A percentile compares a stretch with the other conserved stretches of the same genome.
These are phyloP conservation scores for Caenorhabditis uteleia DNA, from an alignment of 2,888 invertebrate species.

Conservation along the genomic window DNA sequence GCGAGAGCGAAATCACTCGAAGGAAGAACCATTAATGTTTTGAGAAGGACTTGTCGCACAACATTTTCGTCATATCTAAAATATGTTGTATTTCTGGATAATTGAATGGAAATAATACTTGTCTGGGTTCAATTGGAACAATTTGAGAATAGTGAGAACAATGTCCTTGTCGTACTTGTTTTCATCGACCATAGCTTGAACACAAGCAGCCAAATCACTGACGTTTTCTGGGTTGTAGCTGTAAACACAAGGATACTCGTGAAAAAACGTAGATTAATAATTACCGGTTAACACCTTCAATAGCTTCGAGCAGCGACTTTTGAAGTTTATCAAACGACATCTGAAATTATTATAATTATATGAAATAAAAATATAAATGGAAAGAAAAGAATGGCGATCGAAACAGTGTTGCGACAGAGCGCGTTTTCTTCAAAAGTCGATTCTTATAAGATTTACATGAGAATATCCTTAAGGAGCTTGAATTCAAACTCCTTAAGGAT, in stretches of 20 bases:
- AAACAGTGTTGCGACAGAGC: background rate
- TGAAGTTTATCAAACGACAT: constrained; percentile 57
- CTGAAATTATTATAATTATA: constrained; percentile 2
- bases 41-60: constrained; percentile 87
- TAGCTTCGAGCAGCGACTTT: constrained; percentile 54
- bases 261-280: no score
- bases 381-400: background rate
- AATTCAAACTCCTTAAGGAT: background rate
- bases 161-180: constrained; percentile 88
- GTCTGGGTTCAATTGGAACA: constrained; percentile 91
- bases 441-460: background rate
- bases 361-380: constrained; percentile 2
- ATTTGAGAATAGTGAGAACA: constrained; percentile 90
- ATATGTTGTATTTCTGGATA: background rate
- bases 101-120: constrained; percentile 69
- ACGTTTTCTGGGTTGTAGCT: constrained; percentile 97
- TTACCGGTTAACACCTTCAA: constrained; percentile 68
- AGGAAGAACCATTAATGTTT: constrained; percentile 93
- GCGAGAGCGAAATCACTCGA: constrained; percentile 97
- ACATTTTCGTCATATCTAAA: constrained; percentile 71
- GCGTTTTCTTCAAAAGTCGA: no score
- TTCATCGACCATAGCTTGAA: constrained; percentile 88
- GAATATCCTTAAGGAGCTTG: background rate
- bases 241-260: no score
- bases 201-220: constrained; percentile 86